Evolutionary conservation across 2,888 invertebrate genomes (phyloP).

Genomic region (Alentia gelatinosa): DNA sequence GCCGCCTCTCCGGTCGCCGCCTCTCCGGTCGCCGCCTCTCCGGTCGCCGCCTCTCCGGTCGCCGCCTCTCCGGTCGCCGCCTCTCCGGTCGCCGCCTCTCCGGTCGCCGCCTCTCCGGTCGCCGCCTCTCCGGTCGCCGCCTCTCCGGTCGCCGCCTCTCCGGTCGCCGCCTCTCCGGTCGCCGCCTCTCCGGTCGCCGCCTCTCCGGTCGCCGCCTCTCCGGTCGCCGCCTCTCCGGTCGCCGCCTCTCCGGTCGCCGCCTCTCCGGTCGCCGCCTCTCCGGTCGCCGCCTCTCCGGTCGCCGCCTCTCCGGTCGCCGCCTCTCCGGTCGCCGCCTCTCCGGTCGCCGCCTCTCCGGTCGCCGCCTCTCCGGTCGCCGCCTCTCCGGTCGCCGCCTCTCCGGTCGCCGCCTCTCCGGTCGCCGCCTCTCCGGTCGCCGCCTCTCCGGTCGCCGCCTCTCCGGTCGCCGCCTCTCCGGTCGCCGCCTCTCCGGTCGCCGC

Average conservation of each 20-base stretch:
- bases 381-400: not conserved
- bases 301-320: not conserved
- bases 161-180: not conserved
- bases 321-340: slow-evolving; percentile 26
- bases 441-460: not conserved
- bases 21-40: not conserved
- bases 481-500: not conserved
- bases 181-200: not conserved
- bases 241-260: not conserved
- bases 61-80: not conserved
- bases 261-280: not conserved
- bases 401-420: not conserved
- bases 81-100: not conserved
- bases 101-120: not conserved
- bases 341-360: not conserved
- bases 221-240: not conserved
- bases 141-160: slow-evolving; percentile 37
- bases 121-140: not conserved
- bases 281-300: not conserved
- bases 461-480: not conserved
- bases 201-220: not conserved
- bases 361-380: not conserved
- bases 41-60: not conserved
- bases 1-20: not conserved
- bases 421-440: not conserved